A percentile compares a stretch with the other conserved stretches of the same genome.
Evolutionary conservation across 2,888 invertebrate species (phyloP).

Genomic region (Mongoloraphidia duomilia): DNA sequence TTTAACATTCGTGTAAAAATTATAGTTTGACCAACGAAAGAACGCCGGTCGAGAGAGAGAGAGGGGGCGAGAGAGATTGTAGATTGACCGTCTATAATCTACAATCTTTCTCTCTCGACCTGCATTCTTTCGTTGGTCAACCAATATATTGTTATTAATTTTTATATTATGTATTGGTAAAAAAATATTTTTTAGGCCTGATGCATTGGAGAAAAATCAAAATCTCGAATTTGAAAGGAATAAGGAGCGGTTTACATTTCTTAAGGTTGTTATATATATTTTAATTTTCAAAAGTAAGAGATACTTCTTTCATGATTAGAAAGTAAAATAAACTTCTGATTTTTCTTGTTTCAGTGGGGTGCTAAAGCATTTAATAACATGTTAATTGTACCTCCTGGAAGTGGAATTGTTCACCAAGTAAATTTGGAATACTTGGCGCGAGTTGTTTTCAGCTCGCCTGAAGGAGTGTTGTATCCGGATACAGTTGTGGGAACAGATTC

Average conservation of each 20-base stretch:
- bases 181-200: conserved; percentile 43
- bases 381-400: conserved; percentile 95
- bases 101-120: too few relatives aligned
- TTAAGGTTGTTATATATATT: conserved; percentile 51
- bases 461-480: conserved; percentile 53
- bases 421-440: conserved; percentile 88
- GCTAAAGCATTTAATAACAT: conserved; percentile 90
- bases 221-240: conserved; percentile 91
- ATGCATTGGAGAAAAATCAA: conserved; percentile 84
- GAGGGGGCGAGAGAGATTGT: too few relatives aligned
- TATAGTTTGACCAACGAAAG: too few relatives aligned
- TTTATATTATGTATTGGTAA: neutral
- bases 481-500: conserved; percentile 92
- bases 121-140: too few relatives aligned
- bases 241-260: conserved; percentile 85
- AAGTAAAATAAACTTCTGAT: conserved; percentile 9
- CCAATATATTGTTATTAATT: too few relatives aligned
- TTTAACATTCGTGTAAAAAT: too few relatives aligned
- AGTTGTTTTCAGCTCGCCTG: conserved; percentile 66
- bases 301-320: conserved; percentile 3
- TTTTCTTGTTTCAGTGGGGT: conserved; percentile 64
- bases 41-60: too few relatives aligned
- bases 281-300: neutral
- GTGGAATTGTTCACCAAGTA: conserved; percentile 97
- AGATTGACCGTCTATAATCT: neutral